Conservation (phyloP, 2,113 vertebrate species). For the Morone saxatilis region DNA sequence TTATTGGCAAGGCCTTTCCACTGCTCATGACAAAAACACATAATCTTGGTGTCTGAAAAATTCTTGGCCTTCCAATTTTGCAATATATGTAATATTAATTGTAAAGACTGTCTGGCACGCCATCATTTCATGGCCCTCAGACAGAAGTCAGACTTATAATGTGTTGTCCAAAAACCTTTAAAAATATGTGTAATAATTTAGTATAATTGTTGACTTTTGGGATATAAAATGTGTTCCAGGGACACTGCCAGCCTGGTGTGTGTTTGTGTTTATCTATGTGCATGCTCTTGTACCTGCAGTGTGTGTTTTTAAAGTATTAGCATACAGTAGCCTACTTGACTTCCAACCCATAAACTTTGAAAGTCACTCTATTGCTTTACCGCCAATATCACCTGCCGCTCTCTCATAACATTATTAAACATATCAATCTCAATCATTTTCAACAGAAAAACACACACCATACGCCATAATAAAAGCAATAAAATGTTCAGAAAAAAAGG, state of each 20-base stretch:
- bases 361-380: slow-evolving; percentile 42
- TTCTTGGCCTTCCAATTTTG: background rate
- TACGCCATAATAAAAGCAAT: slow-evolving; percentile 79
- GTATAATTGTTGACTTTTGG: background rate
- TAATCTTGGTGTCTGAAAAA: background rate
- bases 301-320: slow-evolving; percentile 26
- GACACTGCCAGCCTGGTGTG: background rate
- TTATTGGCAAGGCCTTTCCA: slow-evolving; percentile 15
- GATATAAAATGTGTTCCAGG: background rate
- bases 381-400: slow-evolving; percentile 44
- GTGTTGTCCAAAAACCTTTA: background rate
- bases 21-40: background rate
- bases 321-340: background rate
- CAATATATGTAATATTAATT: background rate
- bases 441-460: slow-evolving; percentile 44
- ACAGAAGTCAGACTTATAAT: background rate
- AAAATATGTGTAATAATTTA: background rate
- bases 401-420: slow-evolving; percentile 68
- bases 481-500: slow-evolving; percentile 54
- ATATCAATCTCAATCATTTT: slow-evolving; percentile 68
- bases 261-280: background rate
- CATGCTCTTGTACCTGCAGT: background rate
- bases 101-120: background rate
- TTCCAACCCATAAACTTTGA: slow-evolving; percentile 25
- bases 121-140: background rate